These are phyloP conservation scores for Monochamus alternatus DNA, from an alignment of 2,888 invertebrate species.

Conservation along the genomic window DNA sequence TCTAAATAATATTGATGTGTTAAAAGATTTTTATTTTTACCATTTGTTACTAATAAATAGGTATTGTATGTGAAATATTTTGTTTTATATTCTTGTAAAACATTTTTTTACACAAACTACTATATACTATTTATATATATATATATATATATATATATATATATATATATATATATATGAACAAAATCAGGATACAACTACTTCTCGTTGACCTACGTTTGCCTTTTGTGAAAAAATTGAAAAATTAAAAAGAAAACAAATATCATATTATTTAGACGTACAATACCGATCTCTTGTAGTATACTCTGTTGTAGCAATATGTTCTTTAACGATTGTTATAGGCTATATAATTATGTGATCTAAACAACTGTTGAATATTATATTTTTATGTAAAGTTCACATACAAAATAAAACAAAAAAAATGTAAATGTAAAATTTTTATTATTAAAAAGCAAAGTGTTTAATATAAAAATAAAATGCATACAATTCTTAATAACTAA, in stretches of 20 bases:
- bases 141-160: too few relatives aligned
- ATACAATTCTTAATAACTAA: not conserved
- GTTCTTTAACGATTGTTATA: too few relatives aligned
- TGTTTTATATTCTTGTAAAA: not conserved
- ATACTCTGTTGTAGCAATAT: too few relatives aligned
- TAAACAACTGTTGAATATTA: too few relatives aligned
- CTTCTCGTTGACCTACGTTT: not conserved
- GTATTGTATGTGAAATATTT: not conserved
- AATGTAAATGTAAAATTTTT: not conserved
- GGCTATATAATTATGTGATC: too few relatives aligned
- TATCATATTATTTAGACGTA: too few relatives aligned
- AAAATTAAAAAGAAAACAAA: too few relatives aligned
- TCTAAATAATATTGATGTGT: not conserved
- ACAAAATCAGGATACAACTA: not conserved
- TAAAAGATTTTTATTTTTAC: conserved; percentile 6
- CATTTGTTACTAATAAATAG: not conserved
- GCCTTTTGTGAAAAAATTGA: not conserved
- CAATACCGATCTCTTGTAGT: too few relatives aligned
- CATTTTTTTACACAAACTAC: not conserved
- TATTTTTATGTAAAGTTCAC: too few relatives aligned
- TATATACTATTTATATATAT: not conserved
- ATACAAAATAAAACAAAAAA: not conserved
- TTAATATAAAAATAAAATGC: not conserved
- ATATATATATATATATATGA: too few relatives aligned
- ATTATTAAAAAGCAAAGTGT: not conserved